These are phyloP conservation scores for Aradophagus sp. DNA, from an alignment of 1,140 invertebrate species.

Conservation along the genomic window DNA sequence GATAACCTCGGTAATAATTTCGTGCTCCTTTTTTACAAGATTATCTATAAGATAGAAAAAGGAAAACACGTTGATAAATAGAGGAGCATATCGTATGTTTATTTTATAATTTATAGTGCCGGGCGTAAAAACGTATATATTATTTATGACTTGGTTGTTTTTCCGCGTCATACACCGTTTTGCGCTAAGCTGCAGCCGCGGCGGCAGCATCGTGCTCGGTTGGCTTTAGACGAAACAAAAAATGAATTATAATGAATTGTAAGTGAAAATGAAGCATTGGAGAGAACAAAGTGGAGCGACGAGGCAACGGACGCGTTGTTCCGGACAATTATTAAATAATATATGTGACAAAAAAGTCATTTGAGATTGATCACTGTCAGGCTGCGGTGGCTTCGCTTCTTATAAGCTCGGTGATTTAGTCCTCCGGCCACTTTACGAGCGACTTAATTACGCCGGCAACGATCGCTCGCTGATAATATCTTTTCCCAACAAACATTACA, in stretches of 20 bases:
- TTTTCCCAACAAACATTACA: constrained; percentile 55
- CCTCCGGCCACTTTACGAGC: constrained; percentile 53
- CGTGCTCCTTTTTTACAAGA: constrained; percentile 15
- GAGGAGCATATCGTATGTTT: constrained; percentile 30
- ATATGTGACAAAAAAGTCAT: constrained; percentile 49
- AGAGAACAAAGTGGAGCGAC: constrained; percentile 16
- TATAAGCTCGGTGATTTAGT: constrained; percentile 53
- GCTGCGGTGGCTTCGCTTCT: constrained; percentile 38
- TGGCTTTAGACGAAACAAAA: constrained; percentile 21
- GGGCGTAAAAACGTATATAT: constrained; percentile 33
- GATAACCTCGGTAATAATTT: constrained; percentile 37
- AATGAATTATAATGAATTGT: constrained; percentile 38
- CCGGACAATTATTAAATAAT: constrained; percentile 52
- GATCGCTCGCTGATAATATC: constrained; percentile 55
- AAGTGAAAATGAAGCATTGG: constrained; percentile 44
- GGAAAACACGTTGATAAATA: constrained; percentile 24
- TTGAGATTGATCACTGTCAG: constrained; percentile 56
- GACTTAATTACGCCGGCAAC: constrained; percentile 52
- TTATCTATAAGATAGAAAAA: constrained; percentile 41
- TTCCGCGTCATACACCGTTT: constrained; percentile 26
- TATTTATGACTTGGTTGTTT: constrained; percentile 36
- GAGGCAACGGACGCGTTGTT: constrained; percentile 31
- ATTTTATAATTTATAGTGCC: constrained; percentile 46
- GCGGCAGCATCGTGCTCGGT: constrained; percentile 34
- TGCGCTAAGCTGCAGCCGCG: constrained; percentile 37